Evolutionary conservation across 2,888 invertebrate genomes (phyloP).

Genomic region (Cheiracanthium punctorium): DNA sequence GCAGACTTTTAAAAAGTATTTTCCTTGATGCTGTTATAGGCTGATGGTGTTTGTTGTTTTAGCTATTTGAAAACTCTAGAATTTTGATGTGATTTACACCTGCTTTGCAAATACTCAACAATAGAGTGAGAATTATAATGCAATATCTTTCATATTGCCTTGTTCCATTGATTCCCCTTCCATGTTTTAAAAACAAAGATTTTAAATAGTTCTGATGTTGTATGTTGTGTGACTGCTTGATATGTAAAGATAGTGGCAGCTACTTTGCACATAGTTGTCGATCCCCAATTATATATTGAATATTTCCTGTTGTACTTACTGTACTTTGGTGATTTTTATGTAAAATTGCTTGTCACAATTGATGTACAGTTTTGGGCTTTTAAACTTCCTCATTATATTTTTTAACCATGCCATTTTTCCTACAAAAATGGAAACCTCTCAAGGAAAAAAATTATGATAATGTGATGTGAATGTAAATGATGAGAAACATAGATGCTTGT

Average conservation of each 20-base stretch:
- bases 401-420: slow-evolving; percentile 40
- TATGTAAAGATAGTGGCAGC: slow-evolving; percentile 65
- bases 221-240: slow-evolving; percentile 45
- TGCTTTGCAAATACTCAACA: slow-evolving; percentile 61
- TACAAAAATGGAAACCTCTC: neutral
- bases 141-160: slow-evolving; percentile 64
- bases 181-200: slow-evolving; percentile 56
- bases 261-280: slow-evolving; percentile 54
- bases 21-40: slow-evolving; percentile 46
- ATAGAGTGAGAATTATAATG: slow-evolving; percentile 57
- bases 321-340: slow-evolving; percentile 34
- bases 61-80: slow-evolving; percentile 61
- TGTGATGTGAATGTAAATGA: too few species aligned
- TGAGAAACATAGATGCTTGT: too few species aligned
- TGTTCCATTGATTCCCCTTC: slow-evolving; percentile 49
- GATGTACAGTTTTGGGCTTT: slow-evolving; percentile 43
- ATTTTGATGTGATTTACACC: slow-evolving; percentile 70
- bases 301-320: slow-evolving; percentile 38
- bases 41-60: slow-evolving; percentile 59
- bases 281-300: neutral
- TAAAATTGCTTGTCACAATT: slow-evolving; percentile 38
- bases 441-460: neutral
- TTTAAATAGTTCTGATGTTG: slow-evolving; percentile 39
- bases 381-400: slow-evolving; percentile 18
- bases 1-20: slow-evolving; percentile 37